A percentile compares a stretch with the other conserved stretches of the same genome.
These are phyloP conservation scores for Nineta flava DNA, from an alignment of 2,888 invertebrate genomes.

Conservation along the genomic window DNA sequence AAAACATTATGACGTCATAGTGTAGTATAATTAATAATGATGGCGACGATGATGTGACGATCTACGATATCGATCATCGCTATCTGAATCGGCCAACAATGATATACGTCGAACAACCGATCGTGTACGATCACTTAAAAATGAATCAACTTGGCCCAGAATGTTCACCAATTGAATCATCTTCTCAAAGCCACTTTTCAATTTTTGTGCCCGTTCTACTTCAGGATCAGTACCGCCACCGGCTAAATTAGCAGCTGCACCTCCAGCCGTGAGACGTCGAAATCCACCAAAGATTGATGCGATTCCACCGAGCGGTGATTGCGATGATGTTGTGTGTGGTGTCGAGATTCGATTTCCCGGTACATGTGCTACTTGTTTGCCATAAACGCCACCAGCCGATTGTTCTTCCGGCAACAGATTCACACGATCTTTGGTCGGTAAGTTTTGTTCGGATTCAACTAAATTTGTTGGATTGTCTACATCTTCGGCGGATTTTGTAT, in stretches of 20 bases:
- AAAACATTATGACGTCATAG: no score
- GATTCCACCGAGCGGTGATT: background rate
- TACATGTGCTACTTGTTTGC: background rate
- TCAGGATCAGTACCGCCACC: background rate
- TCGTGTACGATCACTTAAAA: slow-evolving; percentile 29
- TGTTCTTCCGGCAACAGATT: no score
- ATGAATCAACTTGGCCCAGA: slow-evolving; percentile 32
- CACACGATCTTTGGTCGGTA: no score
- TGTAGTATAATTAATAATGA: background rate
- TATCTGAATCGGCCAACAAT: slow-evolving; percentile 26
- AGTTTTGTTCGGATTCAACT: no score
- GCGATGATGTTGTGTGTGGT: no score
- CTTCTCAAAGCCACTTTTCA: slow-evolving; percentile 30
- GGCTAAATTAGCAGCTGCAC: background rate
- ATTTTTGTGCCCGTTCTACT: slow-evolving; percentile 23
- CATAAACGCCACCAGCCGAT: no score
- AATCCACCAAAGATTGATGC: background rate
- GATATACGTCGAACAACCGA: slow-evolving; percentile 28
- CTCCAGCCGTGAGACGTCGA: background rate
- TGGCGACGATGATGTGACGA: background rate
- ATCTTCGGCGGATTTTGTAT: no score
- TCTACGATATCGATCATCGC: slow-evolving; percentile 13
- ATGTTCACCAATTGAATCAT: slow-evolving; percentile 32
- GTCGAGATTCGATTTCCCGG: background rate
- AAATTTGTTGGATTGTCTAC: no score